These are phyloP conservation scores for Brassicogethes aeneus DNA, from an alignment of 2,888 invertebrate species.

Conservation along the genomic window DNA sequence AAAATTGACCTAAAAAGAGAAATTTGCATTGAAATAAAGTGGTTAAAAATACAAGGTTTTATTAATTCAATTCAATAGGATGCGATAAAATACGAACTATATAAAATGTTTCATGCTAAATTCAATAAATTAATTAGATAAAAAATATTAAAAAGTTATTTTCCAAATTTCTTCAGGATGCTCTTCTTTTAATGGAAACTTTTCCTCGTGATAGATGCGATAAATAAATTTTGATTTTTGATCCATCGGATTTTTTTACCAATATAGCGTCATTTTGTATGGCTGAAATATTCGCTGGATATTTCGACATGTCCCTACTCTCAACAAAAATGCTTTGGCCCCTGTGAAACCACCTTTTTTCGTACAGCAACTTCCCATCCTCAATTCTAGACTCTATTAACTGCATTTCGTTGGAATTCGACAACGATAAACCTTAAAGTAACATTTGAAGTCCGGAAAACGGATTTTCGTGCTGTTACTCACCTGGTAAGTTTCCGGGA, in stretches of 20 bases:
- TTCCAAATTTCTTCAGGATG: too few relatives aligned
- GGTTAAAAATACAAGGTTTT: too few relatives aligned
- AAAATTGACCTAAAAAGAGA: too few relatives aligned
- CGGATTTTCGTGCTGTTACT: neutral
- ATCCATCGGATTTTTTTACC: slow-evolving; percentile 78
- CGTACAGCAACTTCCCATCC: slow-evolving; percentile 89
- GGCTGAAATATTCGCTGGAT: slow-evolving; percentile 83
- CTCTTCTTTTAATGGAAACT: slow-evolving; percentile 77
- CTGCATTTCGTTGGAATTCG: slow-evolving; percentile 32
- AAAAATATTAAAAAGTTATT: too few relatives aligned
- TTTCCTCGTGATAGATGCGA: slow-evolving; percentile 81
- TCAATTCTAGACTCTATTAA: slow-evolving; percentile 80
- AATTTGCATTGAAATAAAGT: too few relatives aligned
- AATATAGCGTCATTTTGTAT: slow-evolving; percentile 90
- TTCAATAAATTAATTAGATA: too few relatives aligned
- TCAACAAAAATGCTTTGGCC: slow-evolving; percentile 90
- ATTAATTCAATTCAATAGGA: too few relatives aligned
- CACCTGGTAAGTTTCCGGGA: slow-evolving; percentile 37
- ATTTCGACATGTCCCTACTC: slow-evolving; percentile 75
- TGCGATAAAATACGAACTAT: too few relatives aligned
- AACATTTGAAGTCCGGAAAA: neutral
- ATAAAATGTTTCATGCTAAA: too few relatives aligned
- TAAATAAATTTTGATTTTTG: slow-evolving; percentile 75
- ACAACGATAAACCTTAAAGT: slow-evolving; percentile 2
- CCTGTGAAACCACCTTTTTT: slow-evolving; percentile 90